A percentile compares a stretch with the other conserved stretches of the same genome.
Conservation (phyloP, 1,140 invertebrate species). For the Pectinophora gossypiella region DNA sequence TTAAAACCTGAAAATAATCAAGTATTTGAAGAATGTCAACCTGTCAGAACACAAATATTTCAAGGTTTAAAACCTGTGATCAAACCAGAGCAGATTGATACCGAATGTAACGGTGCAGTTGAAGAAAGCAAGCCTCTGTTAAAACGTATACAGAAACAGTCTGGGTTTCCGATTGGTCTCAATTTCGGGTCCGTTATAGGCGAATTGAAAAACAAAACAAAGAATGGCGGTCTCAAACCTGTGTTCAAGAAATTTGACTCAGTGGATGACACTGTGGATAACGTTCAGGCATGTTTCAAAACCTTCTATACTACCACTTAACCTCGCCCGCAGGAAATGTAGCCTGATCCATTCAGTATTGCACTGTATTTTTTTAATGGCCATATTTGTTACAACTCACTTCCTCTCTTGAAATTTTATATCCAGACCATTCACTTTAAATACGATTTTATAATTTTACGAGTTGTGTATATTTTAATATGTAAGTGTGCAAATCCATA, state of each 20-base stretch:
- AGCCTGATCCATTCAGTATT: not conserved
- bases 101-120: slow-evolving; percentile 1
- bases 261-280: slow-evolving; percentile 33
- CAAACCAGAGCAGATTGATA: not conserved
- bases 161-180: slow-evolving; percentile 45
- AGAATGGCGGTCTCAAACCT: slow-evolving; percentile 52
- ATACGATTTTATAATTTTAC: not conserved
- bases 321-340: not conserved
- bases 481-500: not conserved
- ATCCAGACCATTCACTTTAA: not conserved
- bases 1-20: too few species aligned
- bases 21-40: not conserved
- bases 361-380: not conserved
- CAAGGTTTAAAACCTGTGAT: too few species aligned
- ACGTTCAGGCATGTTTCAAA: slow-evolving; percentile 31
- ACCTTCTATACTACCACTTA: not conserved
- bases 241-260: slow-evolving; percentile 64
- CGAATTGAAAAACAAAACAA: slow-evolving; percentile 63
- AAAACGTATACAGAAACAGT: slow-evolving; percentile 50
- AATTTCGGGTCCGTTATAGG: slow-evolving; percentile 68
- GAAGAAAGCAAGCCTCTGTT: slow-evolving; percentile 44
- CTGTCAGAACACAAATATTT: too few species aligned
- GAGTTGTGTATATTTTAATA: not conserved
- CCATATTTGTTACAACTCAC: not conserved
- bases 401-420: not conserved